Conservation (phyloP, 1,140 invertebrate genomes). For the Brachionus rubens region DNA sequence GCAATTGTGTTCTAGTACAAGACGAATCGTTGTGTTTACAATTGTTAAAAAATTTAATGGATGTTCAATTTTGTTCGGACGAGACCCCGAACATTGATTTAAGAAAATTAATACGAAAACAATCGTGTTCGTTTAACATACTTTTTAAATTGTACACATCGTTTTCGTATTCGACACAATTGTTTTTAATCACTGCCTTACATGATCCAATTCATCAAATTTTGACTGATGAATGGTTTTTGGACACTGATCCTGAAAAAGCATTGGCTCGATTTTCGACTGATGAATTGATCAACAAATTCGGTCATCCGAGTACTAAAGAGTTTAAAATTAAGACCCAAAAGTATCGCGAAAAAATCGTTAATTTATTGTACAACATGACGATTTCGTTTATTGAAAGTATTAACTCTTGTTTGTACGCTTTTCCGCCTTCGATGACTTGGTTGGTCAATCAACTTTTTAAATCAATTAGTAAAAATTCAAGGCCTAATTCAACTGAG, state of each 20-base stretch:
- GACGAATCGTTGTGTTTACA: conserved; percentile 76
- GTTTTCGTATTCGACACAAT: conserved; percentile 79
- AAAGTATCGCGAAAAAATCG: conserved; percentile 67
- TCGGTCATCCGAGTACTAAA: conserved; percentile 54
- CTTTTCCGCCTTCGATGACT: conserved; percentile 75
- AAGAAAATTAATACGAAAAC: conserved; percentile 73
- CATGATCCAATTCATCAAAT: conserved; percentile 84
- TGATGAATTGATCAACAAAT: conserved; percentile 66
- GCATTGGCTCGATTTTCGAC: conserved; percentile 71
- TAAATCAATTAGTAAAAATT: conserved; percentile 58
- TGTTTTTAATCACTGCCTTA: conserved; percentile 86
- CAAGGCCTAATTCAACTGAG: conserved; percentile 60
- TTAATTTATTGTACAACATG: conserved; percentile 76
- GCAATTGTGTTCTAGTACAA: conserved; percentile 72
- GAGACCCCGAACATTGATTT: conserved; percentile 73
- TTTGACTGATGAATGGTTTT: conserved; percentile 84
- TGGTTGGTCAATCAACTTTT: conserved; percentile 66
- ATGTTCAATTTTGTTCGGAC: conserved; percentile 70
- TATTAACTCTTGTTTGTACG: conserved; percentile 79
- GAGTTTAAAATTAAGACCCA: conserved; percentile 71
- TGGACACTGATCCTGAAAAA: conserved; percentile 87
- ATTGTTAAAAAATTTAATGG: conserved; percentile 75
- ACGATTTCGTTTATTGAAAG: conserved; percentile 77
- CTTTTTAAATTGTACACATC: conserved; percentile 85
- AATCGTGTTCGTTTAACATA: conserved; percentile 80